Base-by-base conservation (phyloP, 1,140 invertebrate species). In the Platorchestia sp. region DNA sequence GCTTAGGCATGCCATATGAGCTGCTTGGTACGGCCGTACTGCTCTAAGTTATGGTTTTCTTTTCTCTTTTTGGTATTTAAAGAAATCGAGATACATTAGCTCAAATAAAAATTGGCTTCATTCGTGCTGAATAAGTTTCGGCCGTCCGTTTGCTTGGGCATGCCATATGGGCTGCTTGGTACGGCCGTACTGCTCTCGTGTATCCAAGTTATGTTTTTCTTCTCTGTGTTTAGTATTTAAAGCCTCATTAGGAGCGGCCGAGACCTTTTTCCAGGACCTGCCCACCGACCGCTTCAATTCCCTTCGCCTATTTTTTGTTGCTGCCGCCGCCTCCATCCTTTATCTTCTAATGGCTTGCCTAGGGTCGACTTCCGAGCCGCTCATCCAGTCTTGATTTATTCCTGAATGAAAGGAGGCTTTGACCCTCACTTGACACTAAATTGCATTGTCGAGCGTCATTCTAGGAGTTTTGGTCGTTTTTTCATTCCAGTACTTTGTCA, bases 301-400 rank as follows among this genome's bases (percentile, higher is more conserved):
- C 59, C 59, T 75, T 75, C 59, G 59, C 59, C 59, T 75, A 75
- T 36, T 75, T 75, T 75, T 75, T 75, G 59, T 75, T 75, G 59
- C 59, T 75, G 59, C 59, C 1, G 59, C 59, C 1, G 59, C 59
- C 59, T 75, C 59, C 59, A 75, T 75, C 59, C 59, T 75, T 75
- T 75, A 75, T 75, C 59, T 75, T 75, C 27, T 75, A 75, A 75
- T 75, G 59, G 59, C 59, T 75, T 75, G 27, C 59, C 59, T 75
- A 75, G 59, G 59, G 59, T 75, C 59, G 59, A 75, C 59, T 75
- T 75, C 59, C 59, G 59, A 75, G 27, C 59, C 59, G 59, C 59
- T 75, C 59, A 75, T 75, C 59, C 59, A 75, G 59, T 75, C 59
- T 75, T 75, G 59, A 75, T 75, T 75, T 75, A 75, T 75, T 75